These are phyloP conservation scores for Crenuchus spilurus DNA, from an alignment of 2,797 vertebrate species.

Conservation along the genomic window DNA sequence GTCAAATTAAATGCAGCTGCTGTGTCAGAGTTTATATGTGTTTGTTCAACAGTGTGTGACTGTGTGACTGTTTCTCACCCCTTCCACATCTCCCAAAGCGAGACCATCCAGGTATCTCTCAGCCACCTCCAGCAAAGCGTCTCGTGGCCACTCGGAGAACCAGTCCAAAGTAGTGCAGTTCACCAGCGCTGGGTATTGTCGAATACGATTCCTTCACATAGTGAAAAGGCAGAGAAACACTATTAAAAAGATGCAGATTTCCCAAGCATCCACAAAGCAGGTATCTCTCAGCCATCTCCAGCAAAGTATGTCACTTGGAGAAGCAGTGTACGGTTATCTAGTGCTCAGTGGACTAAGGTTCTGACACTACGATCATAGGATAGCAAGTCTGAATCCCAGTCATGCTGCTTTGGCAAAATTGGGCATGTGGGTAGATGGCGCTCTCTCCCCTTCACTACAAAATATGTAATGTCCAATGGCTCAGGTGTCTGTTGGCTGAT, in stretches of 20 bases:
- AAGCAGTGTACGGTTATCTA: no score
- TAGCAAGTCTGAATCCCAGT: not conserved
- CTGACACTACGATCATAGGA: no score
- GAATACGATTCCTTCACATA: constrained; percentile 79
- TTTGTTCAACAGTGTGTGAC: constrained; percentile 1
- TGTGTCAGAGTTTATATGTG: not conserved
- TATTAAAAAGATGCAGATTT: no score
- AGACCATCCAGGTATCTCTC: constrained; percentile 83
- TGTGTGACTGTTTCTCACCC: constrained; percentile 70
- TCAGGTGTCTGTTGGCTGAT: no score
- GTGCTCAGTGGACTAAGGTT: no score
- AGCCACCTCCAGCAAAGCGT: constrained; percentile 89
- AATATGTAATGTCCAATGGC: no score
- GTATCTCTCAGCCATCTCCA: no score
- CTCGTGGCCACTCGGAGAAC: constrained; percentile 90
- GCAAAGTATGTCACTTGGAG: no score
- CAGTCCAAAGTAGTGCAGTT: constrained; percentile 92
- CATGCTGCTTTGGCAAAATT: no score
- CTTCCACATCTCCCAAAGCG: constrained; percentile 76
- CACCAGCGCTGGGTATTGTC: constrained; percentile 89
- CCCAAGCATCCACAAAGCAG: no score
- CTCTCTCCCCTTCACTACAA: no score
- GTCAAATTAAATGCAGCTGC: not conserved
- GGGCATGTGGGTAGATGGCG: no score
- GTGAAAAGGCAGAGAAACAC: not conserved